Evolutionary conservation across 2,888 invertebrate species (phyloP).

Genomic region (Drosophila lacicola): DNA sequence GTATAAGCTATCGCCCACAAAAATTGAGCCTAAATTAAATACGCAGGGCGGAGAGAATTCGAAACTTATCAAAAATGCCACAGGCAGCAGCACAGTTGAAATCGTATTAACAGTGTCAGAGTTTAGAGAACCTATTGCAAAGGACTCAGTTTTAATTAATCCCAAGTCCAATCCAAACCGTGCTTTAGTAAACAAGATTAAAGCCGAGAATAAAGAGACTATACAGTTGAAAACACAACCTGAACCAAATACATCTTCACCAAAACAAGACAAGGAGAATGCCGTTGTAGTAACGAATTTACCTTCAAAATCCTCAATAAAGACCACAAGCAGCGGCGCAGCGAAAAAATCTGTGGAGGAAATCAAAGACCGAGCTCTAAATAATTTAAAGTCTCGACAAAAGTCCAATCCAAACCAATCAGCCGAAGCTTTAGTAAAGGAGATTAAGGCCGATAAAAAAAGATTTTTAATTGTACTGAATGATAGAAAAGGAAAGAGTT

Average conservation of each 20-base stretch:
- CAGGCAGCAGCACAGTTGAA: background rate
- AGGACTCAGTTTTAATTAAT: no score
- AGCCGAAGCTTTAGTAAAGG: background rate
- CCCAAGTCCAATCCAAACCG: background rate
- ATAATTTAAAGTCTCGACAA: background rate
- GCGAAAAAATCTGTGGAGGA: background rate
- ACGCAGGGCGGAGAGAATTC: no score
- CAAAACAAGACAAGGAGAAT: background rate
- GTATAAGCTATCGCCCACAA: background rate
- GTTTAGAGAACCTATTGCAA: no score
- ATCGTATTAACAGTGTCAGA: no score
- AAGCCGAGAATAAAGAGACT: background rate
- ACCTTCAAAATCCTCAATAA: background rate
- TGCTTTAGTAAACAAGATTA: background rate
- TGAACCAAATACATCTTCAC: background rate
- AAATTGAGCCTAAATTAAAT: background rate
- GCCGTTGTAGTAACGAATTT: no score
- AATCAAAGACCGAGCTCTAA: background rate
- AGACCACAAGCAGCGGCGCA: background rate
- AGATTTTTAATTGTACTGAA: background rate
- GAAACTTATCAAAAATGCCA: background rate
- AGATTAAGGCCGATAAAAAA: background rate
- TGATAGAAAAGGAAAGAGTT: background rate
- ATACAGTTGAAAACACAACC: no score
- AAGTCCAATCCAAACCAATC: background rate